phyloP scores from a whole-genome alignment of 2,888 invertebrate species.

The Patella ulyssiponensis region DNA sequence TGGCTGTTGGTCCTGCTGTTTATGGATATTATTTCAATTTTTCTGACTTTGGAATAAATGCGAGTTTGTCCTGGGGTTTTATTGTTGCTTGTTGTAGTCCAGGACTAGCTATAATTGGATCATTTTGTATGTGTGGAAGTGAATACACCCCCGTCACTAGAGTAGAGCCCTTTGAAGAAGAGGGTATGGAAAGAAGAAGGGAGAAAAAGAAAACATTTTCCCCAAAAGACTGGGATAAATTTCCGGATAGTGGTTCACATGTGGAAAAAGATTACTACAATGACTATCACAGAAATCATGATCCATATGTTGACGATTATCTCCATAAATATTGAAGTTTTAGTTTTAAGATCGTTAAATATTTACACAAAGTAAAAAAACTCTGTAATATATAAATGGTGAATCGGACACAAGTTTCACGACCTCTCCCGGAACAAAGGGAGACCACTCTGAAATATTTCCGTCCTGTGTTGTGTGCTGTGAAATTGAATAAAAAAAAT shows the following conservation, averaged over 20 bases:
- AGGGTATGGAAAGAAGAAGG: not conserved
- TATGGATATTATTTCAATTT: not conserved
- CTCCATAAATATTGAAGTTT: not conserved
- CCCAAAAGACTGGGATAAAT: not conserved
- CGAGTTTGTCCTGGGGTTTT: not conserved
- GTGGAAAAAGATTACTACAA: not conserved
- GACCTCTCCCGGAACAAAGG: too few relatives aligned
- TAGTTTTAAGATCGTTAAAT: not conserved
- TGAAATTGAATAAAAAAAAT: too few relatives aligned
- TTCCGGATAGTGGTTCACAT: not conserved
- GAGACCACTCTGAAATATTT: too few relatives aligned
- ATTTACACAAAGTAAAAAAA: too few relatives aligned
- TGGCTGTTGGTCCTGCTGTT: not conserved
- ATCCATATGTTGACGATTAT: not conserved
- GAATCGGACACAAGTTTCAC: too few relatives aligned
- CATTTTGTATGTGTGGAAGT: constrained; percentile 3
- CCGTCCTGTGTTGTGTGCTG: too few relatives aligned
- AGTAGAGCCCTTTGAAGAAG: not conserved
- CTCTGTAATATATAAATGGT: too few relatives aligned
- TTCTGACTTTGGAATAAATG: not conserved
- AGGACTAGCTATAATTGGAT: not conserved
- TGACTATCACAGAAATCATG: not conserved
- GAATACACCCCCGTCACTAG: not conserved
- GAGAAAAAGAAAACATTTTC: not conserved
- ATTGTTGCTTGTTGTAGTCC: not conserved